Percentiles rank a stretch among this genome's conserved stretches.
Evolutionary conservation across 2,888 invertebrate species (phyloP).

Genomic region (Amphipyra tragopoginis): DNA sequence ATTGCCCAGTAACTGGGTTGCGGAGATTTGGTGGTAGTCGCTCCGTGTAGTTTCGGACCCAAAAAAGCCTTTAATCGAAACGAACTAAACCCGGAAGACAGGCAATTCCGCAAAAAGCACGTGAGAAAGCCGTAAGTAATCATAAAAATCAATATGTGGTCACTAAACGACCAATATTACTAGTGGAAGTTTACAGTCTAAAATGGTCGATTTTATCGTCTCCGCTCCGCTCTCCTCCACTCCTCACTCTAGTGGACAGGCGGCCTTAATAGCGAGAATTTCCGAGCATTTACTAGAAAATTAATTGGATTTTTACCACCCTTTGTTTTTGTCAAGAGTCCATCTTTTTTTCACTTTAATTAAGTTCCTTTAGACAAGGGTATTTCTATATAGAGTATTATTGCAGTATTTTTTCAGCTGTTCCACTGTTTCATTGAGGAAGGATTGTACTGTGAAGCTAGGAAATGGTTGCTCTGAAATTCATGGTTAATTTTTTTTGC

Average conservation of each 20-base stretch:
- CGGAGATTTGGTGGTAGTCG: too few relatives aligned
- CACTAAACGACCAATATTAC: too few relatives aligned
- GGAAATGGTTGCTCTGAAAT: background rate
- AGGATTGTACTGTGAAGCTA: background rate
- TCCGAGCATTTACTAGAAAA: constrained; percentile 45
- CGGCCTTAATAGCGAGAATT: constrained; percentile 15
- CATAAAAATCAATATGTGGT: too few relatives aligned
- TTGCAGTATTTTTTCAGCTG: constrained; percentile 38
- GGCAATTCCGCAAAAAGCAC: too few relatives aligned
- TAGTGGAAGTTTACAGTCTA: too few relatives aligned
- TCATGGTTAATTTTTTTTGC: background rate
- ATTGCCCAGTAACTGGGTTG: too few relatives aligned
- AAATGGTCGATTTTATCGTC: too few relatives aligned
- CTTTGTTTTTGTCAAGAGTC: constrained; percentile 50
- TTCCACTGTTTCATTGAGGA: constrained; percentile 17
- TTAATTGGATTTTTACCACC: constrained; percentile 59
- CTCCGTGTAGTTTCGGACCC: too few relatives aligned
- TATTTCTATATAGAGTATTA: constrained; percentile 33
- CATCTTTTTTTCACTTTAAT: constrained; percentile 48
- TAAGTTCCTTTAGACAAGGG: constrained; percentile 45
- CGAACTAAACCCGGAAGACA: too few relatives aligned
- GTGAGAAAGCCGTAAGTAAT: too few relatives aligned
- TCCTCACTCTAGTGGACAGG: background rate
- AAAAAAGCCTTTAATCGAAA: too few relatives aligned
- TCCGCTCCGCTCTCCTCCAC: too few relatives aligned